Evolutionary conservation across 2,113 vertebrate genomes (phyloP).

Genomic region (Zapus hudsonius): DNA sequence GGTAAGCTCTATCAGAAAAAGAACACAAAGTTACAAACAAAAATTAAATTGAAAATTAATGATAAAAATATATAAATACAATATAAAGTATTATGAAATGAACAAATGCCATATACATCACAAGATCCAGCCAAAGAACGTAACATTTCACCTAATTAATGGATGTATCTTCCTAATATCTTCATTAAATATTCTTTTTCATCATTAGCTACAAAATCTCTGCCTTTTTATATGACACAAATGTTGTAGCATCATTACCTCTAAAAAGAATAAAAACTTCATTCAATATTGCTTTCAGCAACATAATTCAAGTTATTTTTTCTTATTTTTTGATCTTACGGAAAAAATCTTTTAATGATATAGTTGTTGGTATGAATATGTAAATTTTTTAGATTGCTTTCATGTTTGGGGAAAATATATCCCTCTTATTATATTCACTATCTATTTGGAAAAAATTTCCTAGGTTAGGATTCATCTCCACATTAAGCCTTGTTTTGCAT

Average conservation of each 20-base stretch:
- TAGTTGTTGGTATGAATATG: not conserved
- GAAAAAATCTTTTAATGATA: not conserved
- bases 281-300: not conserved
- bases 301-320: not conserved
- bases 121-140: conserved; percentile 4
- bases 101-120: not conserved
- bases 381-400: not conserved
- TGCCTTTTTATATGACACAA: not conserved
- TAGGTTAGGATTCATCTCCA: not conserved
- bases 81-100: not conserved
- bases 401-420: not conserved
- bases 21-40: not conserved
- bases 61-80: not conserved
- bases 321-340: not conserved
- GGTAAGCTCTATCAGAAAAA: not conserved
- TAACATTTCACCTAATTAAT: not conserved
- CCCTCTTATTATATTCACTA: not conserved
- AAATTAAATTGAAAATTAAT: not conserved
- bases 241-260: not conserved
- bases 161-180: not conserved
- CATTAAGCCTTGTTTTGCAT: not conserved
- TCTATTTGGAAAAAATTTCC: not conserved
- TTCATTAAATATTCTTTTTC: not conserved
- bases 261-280: not conserved
- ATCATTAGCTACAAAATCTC: not conserved